These are phyloP conservation scores for Procapra przewalskii DNA, from an alignment of 2,113 vertebrate species.

Conservation along the genomic window DNA sequence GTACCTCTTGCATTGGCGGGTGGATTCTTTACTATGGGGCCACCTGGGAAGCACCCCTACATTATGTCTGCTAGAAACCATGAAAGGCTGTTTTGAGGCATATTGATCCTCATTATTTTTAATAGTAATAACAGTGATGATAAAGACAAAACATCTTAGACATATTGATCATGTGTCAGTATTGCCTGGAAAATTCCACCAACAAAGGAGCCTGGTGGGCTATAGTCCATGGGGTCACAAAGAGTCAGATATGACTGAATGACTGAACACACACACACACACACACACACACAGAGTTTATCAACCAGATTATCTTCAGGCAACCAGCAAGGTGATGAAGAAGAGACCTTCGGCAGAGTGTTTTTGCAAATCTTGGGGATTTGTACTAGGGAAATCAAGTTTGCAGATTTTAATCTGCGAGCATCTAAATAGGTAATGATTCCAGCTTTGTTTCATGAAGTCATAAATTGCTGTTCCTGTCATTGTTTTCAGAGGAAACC, in stretches of 20 bases:
- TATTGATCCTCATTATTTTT: not conserved
- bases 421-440: not conserved
- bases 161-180: not conserved
- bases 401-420: not conserved
- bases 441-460: not conserved
- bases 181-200: not conserved
- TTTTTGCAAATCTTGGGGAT: not conserved
- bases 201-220: not conserved
- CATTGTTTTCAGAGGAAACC: not conserved
- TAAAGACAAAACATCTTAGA: not conserved
- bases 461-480: not conserved
- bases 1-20: not conserved
- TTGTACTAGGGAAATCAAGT: not conserved
- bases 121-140: not conserved
- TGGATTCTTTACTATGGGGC: not conserved
- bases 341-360: not conserved
- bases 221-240: not conserved
- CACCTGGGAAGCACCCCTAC: not conserved
- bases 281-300: not conserved
- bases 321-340: not conserved
- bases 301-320: not conserved
- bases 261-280: not conserved
- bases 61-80: not conserved
- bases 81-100: not conserved
- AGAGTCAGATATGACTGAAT: not conserved